Evolutionary conservation across 2,797 vertebrate species (phyloP), one percentile per base, ranked within the genome.

Genomic region (Propithecus deckenii): DNA sequence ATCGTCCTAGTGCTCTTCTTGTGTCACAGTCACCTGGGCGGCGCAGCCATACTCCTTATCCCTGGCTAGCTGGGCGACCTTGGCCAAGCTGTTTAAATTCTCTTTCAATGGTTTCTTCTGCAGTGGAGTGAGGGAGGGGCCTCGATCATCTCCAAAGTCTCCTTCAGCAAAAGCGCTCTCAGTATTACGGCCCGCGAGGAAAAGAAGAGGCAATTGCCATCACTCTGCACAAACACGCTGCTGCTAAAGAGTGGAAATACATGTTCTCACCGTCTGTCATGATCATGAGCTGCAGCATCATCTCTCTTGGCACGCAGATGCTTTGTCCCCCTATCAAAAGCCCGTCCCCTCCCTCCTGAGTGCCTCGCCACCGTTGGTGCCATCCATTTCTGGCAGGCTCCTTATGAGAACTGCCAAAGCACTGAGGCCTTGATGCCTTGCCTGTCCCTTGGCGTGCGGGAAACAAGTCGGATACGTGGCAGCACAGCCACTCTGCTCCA

Each of bases 221-320:
- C 7, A 0, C 48, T 28, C 25, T 1, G 22, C 5, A 22, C 13
- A 10, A 38, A 35, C 35, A 6, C 32, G 2, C 41, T 1, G 6
- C 7, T 5, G 48, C 81, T 65, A 0, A 65, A 28, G 61, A 28
- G 9, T 1, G 2, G 50, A 1, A 3, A 50, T 4, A 13, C 0
- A 4, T 65, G 8, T n/a, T 32, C 63, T 59, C 46, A 0, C 52
- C 30, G 80, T 28, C 94, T 41, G 43, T 88, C 71, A 35, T 2
- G 2, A 14, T 7, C 46, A 22, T 7, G 61, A 30, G 41, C 59
- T 79, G 52, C 32, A 46, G 38, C 11, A 12, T 17, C 52, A 1
- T 0, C 52, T 65, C 38, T 78, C 81, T 52, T 2, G 72, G 32
- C 57, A 22, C 10, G 0, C 28, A 8, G 23, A 35, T 30, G 75